Evolutionary conservation across 1,140 invertebrate genomes (phyloP), one percentile per base, ranked within the genome.

Genomic region (Elysia chlorotica): DNA sequence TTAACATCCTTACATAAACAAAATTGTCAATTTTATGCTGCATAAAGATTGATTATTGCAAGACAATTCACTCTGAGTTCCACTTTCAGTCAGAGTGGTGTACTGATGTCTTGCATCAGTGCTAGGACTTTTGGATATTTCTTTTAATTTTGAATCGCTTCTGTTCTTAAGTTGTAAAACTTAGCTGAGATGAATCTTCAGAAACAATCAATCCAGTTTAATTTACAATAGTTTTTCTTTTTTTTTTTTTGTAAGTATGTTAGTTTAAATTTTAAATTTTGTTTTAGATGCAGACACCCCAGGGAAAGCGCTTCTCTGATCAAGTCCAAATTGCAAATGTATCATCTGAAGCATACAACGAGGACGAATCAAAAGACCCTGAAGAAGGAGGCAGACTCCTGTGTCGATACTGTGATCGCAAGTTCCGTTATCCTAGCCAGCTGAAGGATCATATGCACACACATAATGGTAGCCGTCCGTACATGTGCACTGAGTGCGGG

Each of bases 341-440:
- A 2, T 69, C 67, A 79, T 83, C 62, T 53, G 85, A 17, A 83
- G 82, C 63, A 62, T 83, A 41, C 63, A 59, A 53, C 19, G 31
- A 5, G 10, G 54, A 48, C 21, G 69, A 63, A 23, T n/a, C 48
- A 21, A 71, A 71, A 53, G 57, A 62, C n/a, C n/a, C 75, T 65
- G 76, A 75, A 21, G 73, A 80, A 36, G 65, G 74, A 5, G 76
- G 76, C 14, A 73, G 77, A 28, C 77, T 83, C 33, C 76, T 74
- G 0, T 92, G 91, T 76, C 82, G 89, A 81, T 86, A 90, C 57
- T 92, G 91, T 78, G 86, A 86, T 69, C 88, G 90, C 82, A 87
- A 88, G 1, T 92, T 91, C 79, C 89, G 89, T 65, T 90, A 90
- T 74, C 88, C 88, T 66, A 89, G 88, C 78, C 88, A 90, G 37